These are phyloP conservation scores for Willowsia nigromaculata DNA, from an alignment of 2,888 invertebrate species.

Conservation along the genomic window DNA sequence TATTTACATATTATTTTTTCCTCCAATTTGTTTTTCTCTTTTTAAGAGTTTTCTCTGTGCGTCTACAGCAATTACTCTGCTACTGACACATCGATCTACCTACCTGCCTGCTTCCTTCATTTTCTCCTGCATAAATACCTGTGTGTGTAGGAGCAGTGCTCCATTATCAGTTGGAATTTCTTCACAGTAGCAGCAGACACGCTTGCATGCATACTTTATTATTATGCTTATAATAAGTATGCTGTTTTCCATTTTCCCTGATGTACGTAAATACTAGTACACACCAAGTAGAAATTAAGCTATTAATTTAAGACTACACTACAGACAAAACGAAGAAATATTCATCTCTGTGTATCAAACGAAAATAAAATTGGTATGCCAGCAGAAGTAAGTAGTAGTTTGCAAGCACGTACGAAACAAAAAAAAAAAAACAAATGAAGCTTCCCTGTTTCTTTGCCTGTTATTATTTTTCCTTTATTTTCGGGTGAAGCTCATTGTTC, in stretches of 20 bases:
- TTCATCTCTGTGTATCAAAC: background rate
- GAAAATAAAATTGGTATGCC: background rate
- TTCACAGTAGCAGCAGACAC: background rate
- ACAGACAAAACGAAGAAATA: background rate
- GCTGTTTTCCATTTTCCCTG: background rate
- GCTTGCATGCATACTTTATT: background rate
- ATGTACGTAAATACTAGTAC: background rate
- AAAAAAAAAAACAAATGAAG: constrained; percentile 4
- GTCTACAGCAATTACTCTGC: constrained; percentile 39
- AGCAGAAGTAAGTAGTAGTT: background rate
- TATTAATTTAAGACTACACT: constrained; percentile 51
- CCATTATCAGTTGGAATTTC: constrained; percentile 7
- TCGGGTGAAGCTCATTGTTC: constrained; percentile 39
- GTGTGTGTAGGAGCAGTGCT: background rate
- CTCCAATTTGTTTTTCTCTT: constrained; percentile 22
- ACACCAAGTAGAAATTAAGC: constrained; percentile 55
- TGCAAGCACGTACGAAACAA: constrained; percentile 12
- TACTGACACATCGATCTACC: constrained; percentile 47
- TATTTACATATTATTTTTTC: constrained; percentile 35
- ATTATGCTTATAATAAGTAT: background rate
- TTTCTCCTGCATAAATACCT: constrained; percentile 12
- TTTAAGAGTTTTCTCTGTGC: constrained; percentile 8
- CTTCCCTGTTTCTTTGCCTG: constrained; percentile 6
- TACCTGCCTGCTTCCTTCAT: background rate
- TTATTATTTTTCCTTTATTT: constrained; percentile 23